Evolutionary conservation across 1,140 invertebrate species (phyloP).

Genomic region (Venustaconcha ellipsiformis): DNA sequence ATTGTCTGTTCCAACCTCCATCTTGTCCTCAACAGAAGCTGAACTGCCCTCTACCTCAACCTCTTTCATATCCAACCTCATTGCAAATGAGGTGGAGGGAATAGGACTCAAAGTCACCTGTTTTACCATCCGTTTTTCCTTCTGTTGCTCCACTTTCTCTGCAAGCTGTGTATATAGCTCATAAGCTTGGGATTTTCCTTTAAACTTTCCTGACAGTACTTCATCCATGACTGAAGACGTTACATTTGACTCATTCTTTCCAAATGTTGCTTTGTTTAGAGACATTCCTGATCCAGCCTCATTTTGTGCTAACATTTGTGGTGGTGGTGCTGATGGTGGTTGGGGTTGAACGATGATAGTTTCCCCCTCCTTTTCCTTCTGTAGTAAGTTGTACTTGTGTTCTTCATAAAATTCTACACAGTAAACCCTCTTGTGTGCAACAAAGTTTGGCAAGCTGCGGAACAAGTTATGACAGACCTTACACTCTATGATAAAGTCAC

Average conservation of each 20-base stretch:
- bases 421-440: slow-evolving; percentile 85
- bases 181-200: slow-evolving; percentile 50
- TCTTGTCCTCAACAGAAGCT: too few species aligned
- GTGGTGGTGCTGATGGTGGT: slow-evolving; percentile 32
- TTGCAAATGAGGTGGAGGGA: slow-evolving; percentile 49
- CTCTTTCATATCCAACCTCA: slow-evolving; percentile 35
- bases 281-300: slow-evolving; percentile 7
- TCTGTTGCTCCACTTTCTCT: slow-evolving; percentile 45
- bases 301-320: slow-evolving; percentile 7
- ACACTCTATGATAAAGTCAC: slow-evolving; percentile 87
- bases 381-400: not conserved
- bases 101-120: slow-evolving; percentile 37
- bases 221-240: slow-evolving; percentile 27
- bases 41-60: slow-evolving; percentile 2
- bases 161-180: slow-evolving; percentile 52
- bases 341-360: slow-evolving; percentile 55
- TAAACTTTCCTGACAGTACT: slow-evolving; percentile 33
- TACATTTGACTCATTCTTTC: slow-evolving; percentile 11
- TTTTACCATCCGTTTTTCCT: slow-evolving; percentile 14
- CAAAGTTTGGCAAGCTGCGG: slow-evolving; percentile 84
- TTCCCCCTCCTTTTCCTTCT: slow-evolving; percentile 30
- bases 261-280: not conserved
- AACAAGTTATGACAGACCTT: slow-evolving; percentile 86
- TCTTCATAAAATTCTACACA: slow-evolving; percentile 71
- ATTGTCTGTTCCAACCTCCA: too few species aligned